Percentiles rank a stretch among this genome's conserved stretches.
Evolutionary conservation across 2,113 vertebrate species (phyloP).

Genomic region (Cygnus atratus): DNA sequence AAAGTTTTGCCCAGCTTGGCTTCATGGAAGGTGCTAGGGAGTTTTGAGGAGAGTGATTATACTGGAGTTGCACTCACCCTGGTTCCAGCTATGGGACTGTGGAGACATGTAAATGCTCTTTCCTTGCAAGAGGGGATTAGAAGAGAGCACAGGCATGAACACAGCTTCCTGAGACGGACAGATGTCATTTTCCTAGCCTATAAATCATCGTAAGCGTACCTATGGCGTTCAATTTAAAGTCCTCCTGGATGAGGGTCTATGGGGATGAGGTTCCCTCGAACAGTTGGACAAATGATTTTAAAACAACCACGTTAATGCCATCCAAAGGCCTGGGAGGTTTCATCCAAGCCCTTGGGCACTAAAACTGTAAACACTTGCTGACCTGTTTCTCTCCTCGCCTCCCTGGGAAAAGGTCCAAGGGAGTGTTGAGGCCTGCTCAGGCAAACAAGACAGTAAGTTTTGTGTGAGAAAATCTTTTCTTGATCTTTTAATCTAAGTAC

Average conservation of each 20-base stretch:
- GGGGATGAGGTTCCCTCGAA: not conserved
- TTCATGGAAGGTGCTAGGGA: not conserved
- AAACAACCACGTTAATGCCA: not conserved
- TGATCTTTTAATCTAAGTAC: not conserved
- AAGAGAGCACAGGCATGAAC: not conserved
- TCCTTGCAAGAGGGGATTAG: not conserved
- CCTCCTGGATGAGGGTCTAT: not conserved
- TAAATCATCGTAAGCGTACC: not conserved
- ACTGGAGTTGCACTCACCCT: not conserved
- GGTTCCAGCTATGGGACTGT: not conserved
- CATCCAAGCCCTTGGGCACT: not conserved
- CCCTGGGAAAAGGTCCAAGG: not conserved
- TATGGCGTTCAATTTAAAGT: not conserved
- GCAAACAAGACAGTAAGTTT: not conserved
- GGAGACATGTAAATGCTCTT: conserved; percentile 10
- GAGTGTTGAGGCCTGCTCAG: not conserved
- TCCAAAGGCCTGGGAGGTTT: not conserved
- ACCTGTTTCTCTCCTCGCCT: conserved; percentile 8
- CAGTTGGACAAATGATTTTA: not conserved
- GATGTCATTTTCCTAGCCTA: not conserved
- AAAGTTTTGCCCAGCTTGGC: not conserved
- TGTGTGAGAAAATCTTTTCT: not conserved
- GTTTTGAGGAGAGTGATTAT: not conserved
- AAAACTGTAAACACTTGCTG: not conserved
- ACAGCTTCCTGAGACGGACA: not conserved